These are phyloP conservation scores for Hybognathus amarus DNA, from an alignment of 2,797 vertebrate genomes.

Conservation along the genomic window DNA sequence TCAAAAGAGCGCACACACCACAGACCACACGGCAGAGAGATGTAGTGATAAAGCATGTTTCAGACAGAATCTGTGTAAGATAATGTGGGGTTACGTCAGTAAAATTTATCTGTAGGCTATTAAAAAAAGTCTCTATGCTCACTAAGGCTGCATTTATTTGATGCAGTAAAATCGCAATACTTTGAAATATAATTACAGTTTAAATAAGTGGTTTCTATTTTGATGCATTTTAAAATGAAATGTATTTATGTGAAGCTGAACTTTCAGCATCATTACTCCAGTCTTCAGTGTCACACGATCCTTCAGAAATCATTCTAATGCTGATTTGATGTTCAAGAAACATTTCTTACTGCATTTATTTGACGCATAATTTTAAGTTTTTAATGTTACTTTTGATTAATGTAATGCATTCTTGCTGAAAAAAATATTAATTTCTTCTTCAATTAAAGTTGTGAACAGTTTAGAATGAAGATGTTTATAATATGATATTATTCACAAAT, in stretches of 20 bases:
- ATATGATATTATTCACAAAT: background rate
- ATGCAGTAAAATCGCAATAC: background rate
- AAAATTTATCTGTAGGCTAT: background rate
- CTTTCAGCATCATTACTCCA: background rate
- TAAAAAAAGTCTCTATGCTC: background rate
- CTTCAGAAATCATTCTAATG: background rate
- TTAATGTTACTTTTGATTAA: background rate
- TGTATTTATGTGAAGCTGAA: background rate
- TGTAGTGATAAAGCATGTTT: background rate
- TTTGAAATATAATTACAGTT: background rate
- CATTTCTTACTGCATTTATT: background rate
- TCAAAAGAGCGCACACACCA: background rate
- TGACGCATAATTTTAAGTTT: background rate
- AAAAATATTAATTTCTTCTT: background rate
- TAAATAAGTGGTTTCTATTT: background rate
- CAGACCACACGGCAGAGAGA: background rate
- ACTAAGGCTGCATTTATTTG: background rate
- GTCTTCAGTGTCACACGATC: background rate
- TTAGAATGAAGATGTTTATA: background rate
- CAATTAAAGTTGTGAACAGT: background rate
- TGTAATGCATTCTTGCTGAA: background rate
- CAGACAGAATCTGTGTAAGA: background rate
- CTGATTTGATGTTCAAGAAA: background rate
- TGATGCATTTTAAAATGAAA: background rate
- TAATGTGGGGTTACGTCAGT: background rate